Conservation (phyloP, 1,140 invertebrate genomes). For the Harlomillsia oculata region DNA sequence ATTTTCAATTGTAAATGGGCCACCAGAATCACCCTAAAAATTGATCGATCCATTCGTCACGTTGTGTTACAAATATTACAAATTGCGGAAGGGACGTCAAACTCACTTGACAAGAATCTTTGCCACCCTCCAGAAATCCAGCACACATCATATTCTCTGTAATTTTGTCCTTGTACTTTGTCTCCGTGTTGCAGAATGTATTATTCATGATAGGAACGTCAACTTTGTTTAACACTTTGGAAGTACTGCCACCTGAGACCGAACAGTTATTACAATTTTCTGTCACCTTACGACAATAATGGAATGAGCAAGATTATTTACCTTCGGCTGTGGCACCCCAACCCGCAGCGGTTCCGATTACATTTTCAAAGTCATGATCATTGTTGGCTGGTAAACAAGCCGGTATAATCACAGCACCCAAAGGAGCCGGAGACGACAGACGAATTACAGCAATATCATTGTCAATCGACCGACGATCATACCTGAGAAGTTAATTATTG, state of each 20-base stretch:
- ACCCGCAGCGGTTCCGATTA: conserved; percentile 11
- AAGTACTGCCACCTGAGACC: conserved; percentile 28
- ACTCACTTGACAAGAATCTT: conserved; percentile 65
- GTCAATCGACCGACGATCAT: conserved; percentile 14
- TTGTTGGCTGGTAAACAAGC: conserved; percentile 16
- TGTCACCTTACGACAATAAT: not conserved
- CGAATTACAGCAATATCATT: conserved; percentile 26
- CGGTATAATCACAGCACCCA: not conserved
- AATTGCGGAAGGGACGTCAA: not conserved
- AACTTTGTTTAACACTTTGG: conserved; percentile 32
- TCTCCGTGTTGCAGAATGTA: conserved; percentile 22
- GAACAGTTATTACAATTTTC: not conserved
- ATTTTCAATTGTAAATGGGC: conserved; percentile 18
- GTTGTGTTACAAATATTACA: no score
- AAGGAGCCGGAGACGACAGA: not conserved
- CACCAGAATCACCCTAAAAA: conserved; percentile 13
- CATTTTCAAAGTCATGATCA: conserved; percentile 11
- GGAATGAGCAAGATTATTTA: no score
- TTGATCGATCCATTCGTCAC: not conserved
- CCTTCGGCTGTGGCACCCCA: conserved; percentile 2
- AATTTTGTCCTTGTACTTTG: conserved; percentile 21
- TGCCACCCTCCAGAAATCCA: conserved; percentile 62
- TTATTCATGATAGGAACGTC: conserved; percentile 33
- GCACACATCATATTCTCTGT: conserved; percentile 55
- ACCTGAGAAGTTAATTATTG: not conserved